Evolutionary conservation across 2,888 invertebrate genomes (phyloP), one percentile per base, ranked within the genome.

Genomic region (Drosophila recens): DNA sequence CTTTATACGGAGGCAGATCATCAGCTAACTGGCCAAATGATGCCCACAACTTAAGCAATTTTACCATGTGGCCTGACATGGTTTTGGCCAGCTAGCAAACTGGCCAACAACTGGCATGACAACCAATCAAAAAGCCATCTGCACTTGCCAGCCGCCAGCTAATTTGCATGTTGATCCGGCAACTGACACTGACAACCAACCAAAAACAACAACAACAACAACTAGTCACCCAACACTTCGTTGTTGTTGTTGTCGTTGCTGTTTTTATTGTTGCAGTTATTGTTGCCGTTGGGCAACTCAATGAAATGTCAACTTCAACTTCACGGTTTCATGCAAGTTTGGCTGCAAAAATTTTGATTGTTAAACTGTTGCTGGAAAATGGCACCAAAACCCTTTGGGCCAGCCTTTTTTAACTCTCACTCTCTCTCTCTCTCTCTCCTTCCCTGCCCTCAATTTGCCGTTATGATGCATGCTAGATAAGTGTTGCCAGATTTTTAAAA

Each of bases 91-190:
- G 61, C 42, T 42, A 40, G 51, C 10, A 36, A 34, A 59, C 58
- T 36, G 27, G 30, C 6, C 46, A 57, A 56, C 46, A 57, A 56
- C 72, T 58, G 58, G 40, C 56, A 64, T 62, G 72, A 56, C 75
- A 72, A 73, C 68, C 82, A 87, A 87, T 84, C 84, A 87, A 85
- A 87, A 85, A 76, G 70, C 76, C 85, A 82, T 82, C 84, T 87
- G 78, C 75, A 75, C 62, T 79, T 76, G 74, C 69, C 63, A 78
- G 58, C 58, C 66, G 65, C 58, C 66, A 68, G 77, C 64, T 79
- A 79, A 79, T 79, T 79, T 79, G 78, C 78, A 79, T 79, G 65
- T 64, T 72, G 72, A 75, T 79, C 64, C 72, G 66, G 57, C 67
- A 73, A 73, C 46, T 64, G 78, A 77, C 38, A 38, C 38, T 53